Evolutionary conservation across 2,113 vertebrate genomes (phyloP).

Genomic region (Aplodontia rufa): DNA sequence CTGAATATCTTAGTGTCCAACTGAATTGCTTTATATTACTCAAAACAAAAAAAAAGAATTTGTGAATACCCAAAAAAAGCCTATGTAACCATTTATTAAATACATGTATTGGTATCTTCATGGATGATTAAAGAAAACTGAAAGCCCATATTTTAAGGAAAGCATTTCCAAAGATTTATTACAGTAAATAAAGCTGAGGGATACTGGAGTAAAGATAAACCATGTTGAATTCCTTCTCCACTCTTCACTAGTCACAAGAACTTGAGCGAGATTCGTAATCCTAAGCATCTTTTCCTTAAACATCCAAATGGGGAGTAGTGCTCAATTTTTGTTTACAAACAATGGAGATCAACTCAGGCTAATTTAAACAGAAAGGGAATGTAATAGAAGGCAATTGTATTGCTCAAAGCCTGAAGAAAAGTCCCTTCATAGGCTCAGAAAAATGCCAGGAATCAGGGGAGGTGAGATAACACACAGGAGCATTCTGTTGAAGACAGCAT

Average conservation of each 20-base stretch:
- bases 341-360: background rate
- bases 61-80: background rate
- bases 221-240: background rate
- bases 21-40: background rate
- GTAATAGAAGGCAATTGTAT: background rate
- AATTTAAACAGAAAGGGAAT: constrained; percentile 42
- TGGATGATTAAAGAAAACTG: background rate
- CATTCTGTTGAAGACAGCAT: background rate
- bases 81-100: background rate
- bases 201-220: background rate
- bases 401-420: background rate
- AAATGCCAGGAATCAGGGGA: background rate
- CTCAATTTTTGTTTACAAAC: constrained; percentile 32
- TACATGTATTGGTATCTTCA: background rate
- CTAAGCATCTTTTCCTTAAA: background rate
- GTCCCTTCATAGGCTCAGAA: background rate
- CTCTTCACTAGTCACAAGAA: background rate
- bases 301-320: background rate
- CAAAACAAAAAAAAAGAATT: background rate
- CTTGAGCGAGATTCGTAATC: background rate
- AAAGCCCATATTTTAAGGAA: background rate
- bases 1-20: background rate
- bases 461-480: background rate
- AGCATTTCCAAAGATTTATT: background rate
- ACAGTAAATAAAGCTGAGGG: too few species aligned